phyloP scores from a whole-genome alignment of 2,888 invertebrate genomes.

The Diarsia brunnea region DNA sequence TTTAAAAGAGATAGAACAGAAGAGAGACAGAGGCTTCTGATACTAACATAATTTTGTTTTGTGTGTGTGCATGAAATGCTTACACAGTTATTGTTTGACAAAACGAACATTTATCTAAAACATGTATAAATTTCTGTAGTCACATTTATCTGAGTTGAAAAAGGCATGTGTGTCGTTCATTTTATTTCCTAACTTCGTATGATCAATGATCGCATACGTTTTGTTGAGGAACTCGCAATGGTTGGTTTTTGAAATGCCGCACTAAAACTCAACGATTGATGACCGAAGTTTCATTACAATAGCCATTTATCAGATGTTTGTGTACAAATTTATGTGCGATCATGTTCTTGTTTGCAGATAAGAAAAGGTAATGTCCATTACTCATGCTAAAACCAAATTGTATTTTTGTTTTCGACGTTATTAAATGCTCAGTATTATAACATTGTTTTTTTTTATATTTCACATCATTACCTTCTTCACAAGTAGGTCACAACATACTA shows the following conservation, averaged over 20 bases:
- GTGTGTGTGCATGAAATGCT: constrained; percentile 12
- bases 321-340: constrained; percentile 37
- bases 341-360: constrained; percentile 40
- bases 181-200: constrained; percentile 64
- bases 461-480: neutral
- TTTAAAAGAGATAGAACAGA: constrained; percentile 65
- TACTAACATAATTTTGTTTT: constrained; percentile 37
- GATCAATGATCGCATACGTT: constrained; percentile 65
- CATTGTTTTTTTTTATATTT: neutral
- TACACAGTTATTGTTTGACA: neutral
- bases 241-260: constrained; percentile 67
- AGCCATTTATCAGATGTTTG: constrained; percentile 49
- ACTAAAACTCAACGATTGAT: constrained; percentile 66
- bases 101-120: constrained; percentile 1
- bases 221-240: constrained; percentile 63
- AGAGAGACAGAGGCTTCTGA: constrained; percentile 29
- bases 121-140: constrained; percentile 23
- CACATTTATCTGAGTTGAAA: constrained; percentile 56
- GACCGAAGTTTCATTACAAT: constrained; percentile 64
- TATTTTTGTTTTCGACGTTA: constrained; percentile 13
- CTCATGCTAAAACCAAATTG: constrained; percentile 6
- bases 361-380: constrained; percentile 17
- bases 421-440: constrained; percentile 27
- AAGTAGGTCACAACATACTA: neutral
- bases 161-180: constrained; percentile 50